Base-by-base conservation (phyloP, 2,797 vertebrate species). In the Melanotaenia maccullochi region DNA sequence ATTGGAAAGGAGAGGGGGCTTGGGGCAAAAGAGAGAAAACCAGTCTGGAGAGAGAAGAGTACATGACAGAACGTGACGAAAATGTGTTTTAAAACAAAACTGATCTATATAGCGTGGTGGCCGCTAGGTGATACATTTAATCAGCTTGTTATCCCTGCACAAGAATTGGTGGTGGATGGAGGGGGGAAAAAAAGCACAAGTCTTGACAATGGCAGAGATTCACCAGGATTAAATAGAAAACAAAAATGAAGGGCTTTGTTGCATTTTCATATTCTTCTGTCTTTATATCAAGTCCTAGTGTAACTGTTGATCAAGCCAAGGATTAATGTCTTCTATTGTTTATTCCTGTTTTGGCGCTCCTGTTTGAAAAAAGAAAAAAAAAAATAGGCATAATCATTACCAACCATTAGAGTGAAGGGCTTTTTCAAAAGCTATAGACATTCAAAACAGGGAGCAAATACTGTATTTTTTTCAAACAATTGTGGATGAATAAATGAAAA, bases 341-440 rank as follows among this genome's bases (percentile, higher is more conserved):
- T 97, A 95, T 90, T 96, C 92, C 96, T 95, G 93, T 94, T 97
- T 95, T 97, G 97, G 88, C 96, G 96, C 93, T 97, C 97, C 97
- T 98, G 94, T 93, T 91, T 79, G 78, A 62, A 89, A 84, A 84
- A 61, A 9, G 55, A 70, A 25, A 22, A 71, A 60, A 24, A 47
- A 63, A 9, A 28, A 57, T 51, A 87, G 55, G 73, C 4, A 76
- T 24, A 55, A 28, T 20, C 71, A 68, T 18, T 42, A 54, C 69
- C 12, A 67, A 5, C 35, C 1, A 66, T 28, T 6, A 55, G 5
- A 67, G n/a, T 20, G 11, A 68, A 6, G 12, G 47, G 13, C 3
- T 51, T 57, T 47, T 54, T 72, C 47, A 56, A 40, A 20, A 44
- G 4, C 30, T 18, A 44, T 16, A 56, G 3, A 60, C 0, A n/a